Evolutionary conservation across 2,113 vertebrate species (phyloP), one percentile per base, ranked within the genome.

Genomic region (Mirza zaza): DNA sequence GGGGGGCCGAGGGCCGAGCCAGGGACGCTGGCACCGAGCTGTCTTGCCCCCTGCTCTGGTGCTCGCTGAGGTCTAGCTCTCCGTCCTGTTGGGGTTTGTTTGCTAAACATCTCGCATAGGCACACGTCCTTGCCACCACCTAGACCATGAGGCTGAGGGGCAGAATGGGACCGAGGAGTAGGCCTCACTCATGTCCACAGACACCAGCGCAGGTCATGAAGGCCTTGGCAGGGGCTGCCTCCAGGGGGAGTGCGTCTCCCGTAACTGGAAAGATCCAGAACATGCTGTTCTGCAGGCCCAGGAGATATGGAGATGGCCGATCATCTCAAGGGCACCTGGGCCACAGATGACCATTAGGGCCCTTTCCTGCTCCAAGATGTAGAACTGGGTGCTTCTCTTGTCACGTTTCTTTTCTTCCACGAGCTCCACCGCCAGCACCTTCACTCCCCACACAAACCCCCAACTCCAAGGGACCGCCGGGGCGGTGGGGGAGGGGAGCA

Each of bases 11-110:
- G 34, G 57, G 4, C 32, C 48, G 67, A 89, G 48, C 48, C 21
- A 50, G 68, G 86, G 83, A 14, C 7, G 0, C 34, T 5, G 8
- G 84, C 50, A 27, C 13, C 7, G 4, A 36, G 20, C 48, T 1
- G 0, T 15, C 42, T 65, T 1, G 0, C 18, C 11, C 8, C 32
- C 55, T 32, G 71, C 4, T 27, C 3, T 0, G 61, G 17, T 29
- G 2, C 18, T 71, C 27, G 6, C 34, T 8, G 61, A 39, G 67
- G 6, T 29, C 65, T 3, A 48, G 42, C 4, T 63, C 63, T 86
- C 48, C 27, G 50, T 68, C 42, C 34, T 57, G 52, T 79, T 59
- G 23, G 23, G 36, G 23, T 39, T 93, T 52, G 27, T n/a, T 84
- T 63, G 36, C 75, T 57, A 79, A 59, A 9, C 32, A 32, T 55